Conservation (phyloP, 1,140 invertebrate species). For the Drosophila asahinai region DNA sequence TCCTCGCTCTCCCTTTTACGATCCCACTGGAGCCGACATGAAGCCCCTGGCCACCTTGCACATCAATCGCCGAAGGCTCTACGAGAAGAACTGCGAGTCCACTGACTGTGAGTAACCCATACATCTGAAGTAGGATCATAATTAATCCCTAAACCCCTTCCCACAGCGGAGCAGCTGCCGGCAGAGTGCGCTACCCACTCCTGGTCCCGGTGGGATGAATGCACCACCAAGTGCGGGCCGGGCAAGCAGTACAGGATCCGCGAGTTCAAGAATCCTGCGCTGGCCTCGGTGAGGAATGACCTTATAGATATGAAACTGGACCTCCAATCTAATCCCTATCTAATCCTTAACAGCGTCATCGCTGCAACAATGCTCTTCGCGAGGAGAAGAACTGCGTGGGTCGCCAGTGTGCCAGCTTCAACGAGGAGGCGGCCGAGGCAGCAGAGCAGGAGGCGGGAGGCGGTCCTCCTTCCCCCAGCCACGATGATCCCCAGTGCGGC, state of each 20-base stretch:
- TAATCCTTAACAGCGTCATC: conserved; percentile 55
- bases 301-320: conserved; percentile 33
- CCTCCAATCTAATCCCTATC: too few species aligned
- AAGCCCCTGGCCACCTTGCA: conserved; percentile 95
- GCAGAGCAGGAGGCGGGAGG: conserved; percentile 39
- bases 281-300: conserved; percentile 79
- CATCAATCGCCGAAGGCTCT: conserved; percentile 92
- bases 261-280: conserved; percentile 86
- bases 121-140: neutral
- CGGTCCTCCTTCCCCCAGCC: neutral
- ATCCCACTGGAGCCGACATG: conserved; percentile 91
- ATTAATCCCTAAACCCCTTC: too few species aligned
- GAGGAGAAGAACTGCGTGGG: conserved; percentile 86
- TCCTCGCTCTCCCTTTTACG: conserved; percentile 96
- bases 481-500: conserved; percentile 87
- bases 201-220: conserved; percentile 92
- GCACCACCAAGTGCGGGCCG: conserved; percentile 91
- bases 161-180: conserved; percentile 74
- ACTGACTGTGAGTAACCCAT: conserved; percentile 46
- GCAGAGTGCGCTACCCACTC: conserved; percentile 88
- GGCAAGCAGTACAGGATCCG: conserved; percentile 89
- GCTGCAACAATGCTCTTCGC: conserved; percentile 86
- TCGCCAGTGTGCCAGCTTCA: conserved; percentile 85
- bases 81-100: conserved; percentile 93
- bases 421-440: conserved; percentile 66